Conservation (phyloP, 2,888 invertebrate species). For the Callosobruchus maculatus region DNA sequence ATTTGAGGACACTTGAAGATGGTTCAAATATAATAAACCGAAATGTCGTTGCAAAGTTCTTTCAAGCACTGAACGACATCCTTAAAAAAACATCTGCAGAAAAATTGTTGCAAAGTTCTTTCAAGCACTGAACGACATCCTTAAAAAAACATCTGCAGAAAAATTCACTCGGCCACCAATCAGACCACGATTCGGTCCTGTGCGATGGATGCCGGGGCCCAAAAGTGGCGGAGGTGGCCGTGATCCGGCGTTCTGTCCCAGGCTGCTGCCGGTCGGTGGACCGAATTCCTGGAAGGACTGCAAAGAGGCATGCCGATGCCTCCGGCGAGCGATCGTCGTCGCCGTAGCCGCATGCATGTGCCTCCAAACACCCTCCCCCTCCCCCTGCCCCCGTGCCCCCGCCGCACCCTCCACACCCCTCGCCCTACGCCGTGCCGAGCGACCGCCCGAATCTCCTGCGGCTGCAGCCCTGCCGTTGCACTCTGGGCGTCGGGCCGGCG, state of each 20-base stretch:
- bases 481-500: not conserved
- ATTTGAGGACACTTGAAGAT: too few species aligned
- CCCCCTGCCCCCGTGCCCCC: not conserved
- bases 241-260: not conserved
- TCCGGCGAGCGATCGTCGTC: not conserved
- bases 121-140: too few species aligned
- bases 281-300: not conserved
- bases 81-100: too few species aligned
- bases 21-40: too few species aligned
- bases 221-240: not conserved
- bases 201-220: not conserved
- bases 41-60: too few species aligned
- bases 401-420: not conserved
- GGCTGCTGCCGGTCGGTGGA: not conserved
- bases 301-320: not conserved
- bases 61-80: too few species aligned
- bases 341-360: not conserved
- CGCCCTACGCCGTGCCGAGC: not conserved
- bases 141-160: too few species aligned
- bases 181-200: not conserved
- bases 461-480: not conserved
- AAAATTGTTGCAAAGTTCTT: too few species aligned
- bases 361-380: not conserved
- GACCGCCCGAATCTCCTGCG: not conserved
- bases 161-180: too few species aligned